phyloP scores from a whole-genome alignment of 2,113 vertebrate genomes.

The Gadus chalcogrammus region DNA sequence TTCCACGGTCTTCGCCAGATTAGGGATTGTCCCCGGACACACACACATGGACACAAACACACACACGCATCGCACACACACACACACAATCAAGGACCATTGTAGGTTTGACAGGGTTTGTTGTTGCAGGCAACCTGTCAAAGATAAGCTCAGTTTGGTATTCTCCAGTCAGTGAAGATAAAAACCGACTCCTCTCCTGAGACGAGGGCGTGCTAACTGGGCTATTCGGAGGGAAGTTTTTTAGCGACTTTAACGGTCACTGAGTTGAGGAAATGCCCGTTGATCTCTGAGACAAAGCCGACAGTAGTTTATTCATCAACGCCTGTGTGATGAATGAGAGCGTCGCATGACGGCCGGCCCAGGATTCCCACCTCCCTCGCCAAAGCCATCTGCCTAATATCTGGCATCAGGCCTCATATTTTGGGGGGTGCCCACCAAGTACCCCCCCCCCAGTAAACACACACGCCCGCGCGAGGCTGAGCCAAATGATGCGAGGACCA shows the following conservation, averaged over 20 bases:
- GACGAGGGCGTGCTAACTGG: too few relatives aligned
- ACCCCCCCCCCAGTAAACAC: background rate
- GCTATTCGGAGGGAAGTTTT: too few relatives aligned
- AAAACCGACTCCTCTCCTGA: too few relatives aligned
- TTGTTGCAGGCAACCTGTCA: too few relatives aligned
- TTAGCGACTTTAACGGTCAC: too few relatives aligned
- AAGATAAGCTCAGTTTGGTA: too few relatives aligned
- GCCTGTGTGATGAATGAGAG: background rate
- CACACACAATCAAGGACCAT: background rate
- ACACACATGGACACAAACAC: background rate
- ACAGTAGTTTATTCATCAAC: background rate
- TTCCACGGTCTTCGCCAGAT: too few relatives aligned
- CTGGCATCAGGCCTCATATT: constrained; percentile 47
- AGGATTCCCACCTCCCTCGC: constrained; percentile 17
- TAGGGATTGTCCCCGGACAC: background rate
- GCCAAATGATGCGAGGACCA: too few relatives aligned
- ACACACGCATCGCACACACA: background rate
- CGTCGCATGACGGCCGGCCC: constrained; percentile 16
- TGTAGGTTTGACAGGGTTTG: too few relatives aligned
- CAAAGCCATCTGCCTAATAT: constrained; percentile 66
- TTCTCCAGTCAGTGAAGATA: too few relatives aligned
- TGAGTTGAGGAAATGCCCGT: background rate
- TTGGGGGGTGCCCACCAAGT: constrained; percentile 11
- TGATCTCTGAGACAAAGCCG: background rate
- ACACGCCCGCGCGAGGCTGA: background rate